A percentile compares a stretch with the other conserved stretches of the same genome.
These are phyloP conservation scores for Sebastes nivosus DNA, from an alignment of 2,797 vertebrate genomes.

Conservation along the genomic window DNA sequence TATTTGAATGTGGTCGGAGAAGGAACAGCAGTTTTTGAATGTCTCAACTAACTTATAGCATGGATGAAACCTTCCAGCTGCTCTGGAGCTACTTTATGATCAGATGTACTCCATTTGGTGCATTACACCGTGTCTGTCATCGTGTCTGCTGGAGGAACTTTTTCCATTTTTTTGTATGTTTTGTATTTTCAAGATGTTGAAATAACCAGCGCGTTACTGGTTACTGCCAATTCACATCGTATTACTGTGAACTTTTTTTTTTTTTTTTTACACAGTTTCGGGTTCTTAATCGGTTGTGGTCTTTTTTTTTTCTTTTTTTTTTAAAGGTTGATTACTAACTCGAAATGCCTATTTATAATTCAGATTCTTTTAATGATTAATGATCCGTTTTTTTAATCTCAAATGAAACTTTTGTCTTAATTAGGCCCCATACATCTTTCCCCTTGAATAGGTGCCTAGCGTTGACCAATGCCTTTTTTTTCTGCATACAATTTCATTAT, in stretches of 20 bases:
- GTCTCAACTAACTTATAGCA: constrained; percentile 22
- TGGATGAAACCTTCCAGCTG: constrained; percentile 5
- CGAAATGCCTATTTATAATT: constrained; percentile 43
- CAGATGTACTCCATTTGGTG: background rate
- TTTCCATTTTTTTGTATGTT: constrained; percentile 20
- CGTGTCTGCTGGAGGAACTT: constrained; percentile 39
- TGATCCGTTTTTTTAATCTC: constrained; percentile 5
- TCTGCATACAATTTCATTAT: constrained; percentile 14
- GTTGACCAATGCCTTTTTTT: constrained; percentile 57
- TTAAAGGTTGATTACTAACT: constrained; percentile 14
- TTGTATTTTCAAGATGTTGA: constrained; percentile 44
- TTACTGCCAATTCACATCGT: constrained; percentile 52
- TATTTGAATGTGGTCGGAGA: constrained; percentile 1
- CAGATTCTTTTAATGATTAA: constrained; percentile 14
- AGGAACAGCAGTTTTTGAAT: constrained; percentile 26
- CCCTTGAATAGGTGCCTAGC: constrained; percentile 43
- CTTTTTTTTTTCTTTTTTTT: background rate
- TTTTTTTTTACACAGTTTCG: constrained; percentile 2
- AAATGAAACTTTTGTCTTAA: constrained; percentile 30
- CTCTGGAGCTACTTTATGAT: constrained; percentile 14
- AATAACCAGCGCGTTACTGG: constrained; percentile 26
- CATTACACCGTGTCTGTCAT: constrained; percentile 47
- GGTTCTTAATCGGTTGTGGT: constrained; percentile 9
- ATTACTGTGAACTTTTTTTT: background rate
- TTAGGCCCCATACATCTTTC: constrained; percentile 10